These are phyloP conservation scores for Dendroctonus ponderosae DNA, from an alignment of 1,140 invertebrate species.

Conservation along the genomic window DNA sequence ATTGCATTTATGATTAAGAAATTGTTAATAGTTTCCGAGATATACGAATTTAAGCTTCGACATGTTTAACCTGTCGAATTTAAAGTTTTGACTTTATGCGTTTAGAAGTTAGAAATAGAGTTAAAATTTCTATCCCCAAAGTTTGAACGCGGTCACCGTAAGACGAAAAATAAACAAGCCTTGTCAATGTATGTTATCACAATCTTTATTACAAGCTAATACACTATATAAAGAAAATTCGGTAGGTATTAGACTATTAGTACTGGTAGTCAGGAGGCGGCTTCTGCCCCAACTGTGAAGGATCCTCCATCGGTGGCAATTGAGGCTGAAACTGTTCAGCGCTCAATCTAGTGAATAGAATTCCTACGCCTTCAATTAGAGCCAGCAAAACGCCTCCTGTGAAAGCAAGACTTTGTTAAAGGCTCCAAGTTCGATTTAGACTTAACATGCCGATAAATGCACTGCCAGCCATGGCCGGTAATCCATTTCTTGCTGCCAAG, in stretches of 20 bases:
- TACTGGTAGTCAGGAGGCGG: conserved; percentile 35
- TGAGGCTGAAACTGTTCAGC: conserved; percentile 88
- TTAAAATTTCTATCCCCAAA: no score
- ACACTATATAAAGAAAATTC: no score
- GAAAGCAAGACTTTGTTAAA: conserved; percentile 7
- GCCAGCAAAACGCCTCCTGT: conserved; percentile 83
- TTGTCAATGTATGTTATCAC: no score
- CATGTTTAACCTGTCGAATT: no score
- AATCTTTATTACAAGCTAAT: no score
- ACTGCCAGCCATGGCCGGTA: conserved; percentile 92
- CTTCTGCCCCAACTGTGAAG: conserved; percentile 50
- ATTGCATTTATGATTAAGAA: no score
- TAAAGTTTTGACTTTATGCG: no score
- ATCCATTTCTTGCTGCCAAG: conserved; percentile 90
- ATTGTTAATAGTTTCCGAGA: no score
- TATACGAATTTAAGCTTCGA: no score
- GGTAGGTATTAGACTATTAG: conserved; percentile 30
- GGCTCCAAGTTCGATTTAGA: not conserved
- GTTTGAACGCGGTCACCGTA: no score
- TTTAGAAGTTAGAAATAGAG: no score
- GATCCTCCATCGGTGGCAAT: conserved; percentile 68
- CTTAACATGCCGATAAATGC: conserved; percentile 71
- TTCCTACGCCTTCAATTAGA: conserved; percentile 94
- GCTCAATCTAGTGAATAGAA: conserved; percentile 84
- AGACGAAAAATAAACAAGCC: no score